phyloP scores from a whole-genome alignment of 2,113 vertebrate species.

The Okapia johnstoni region DNA sequence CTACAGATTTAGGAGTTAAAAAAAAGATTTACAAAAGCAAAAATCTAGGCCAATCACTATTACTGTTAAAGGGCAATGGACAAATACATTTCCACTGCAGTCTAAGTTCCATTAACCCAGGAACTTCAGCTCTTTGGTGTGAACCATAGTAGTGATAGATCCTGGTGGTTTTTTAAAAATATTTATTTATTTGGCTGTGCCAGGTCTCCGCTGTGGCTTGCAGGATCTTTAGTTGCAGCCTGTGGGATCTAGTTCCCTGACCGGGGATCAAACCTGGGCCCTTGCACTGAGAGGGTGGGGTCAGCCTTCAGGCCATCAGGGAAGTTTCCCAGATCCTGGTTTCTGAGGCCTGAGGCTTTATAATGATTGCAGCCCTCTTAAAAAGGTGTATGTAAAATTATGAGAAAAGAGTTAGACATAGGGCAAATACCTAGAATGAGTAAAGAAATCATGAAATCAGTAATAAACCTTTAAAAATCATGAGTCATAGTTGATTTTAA shows the following conservation, averaged over 20 bases:
- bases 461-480: background rate
- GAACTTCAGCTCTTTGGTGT: background rate
- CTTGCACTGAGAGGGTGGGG: background rate
- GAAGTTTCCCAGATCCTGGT: background rate
- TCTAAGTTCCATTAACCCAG: background rate
- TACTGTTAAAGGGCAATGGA: background rate
- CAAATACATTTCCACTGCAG: background rate
- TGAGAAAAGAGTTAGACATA: background rate
- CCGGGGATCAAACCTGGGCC: background rate
- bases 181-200: background rate
- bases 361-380: background rate
- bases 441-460: background rate
- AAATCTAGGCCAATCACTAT: background rate
- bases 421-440: background rate
- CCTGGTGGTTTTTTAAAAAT: background rate
- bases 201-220: background rate
- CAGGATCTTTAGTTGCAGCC: background rate
- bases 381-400: background rate
- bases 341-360: background rate
- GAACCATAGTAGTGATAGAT: no score
- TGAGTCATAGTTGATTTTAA: background rate
- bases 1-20: background rate
- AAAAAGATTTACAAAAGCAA: background rate
- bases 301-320: background rate
- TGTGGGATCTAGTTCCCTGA: background rate